Evolutionary conservation across 2,888 invertebrate species (phyloP), one percentile per base, ranked within the genome.

Genomic region (Archips crataeganus): DNA sequence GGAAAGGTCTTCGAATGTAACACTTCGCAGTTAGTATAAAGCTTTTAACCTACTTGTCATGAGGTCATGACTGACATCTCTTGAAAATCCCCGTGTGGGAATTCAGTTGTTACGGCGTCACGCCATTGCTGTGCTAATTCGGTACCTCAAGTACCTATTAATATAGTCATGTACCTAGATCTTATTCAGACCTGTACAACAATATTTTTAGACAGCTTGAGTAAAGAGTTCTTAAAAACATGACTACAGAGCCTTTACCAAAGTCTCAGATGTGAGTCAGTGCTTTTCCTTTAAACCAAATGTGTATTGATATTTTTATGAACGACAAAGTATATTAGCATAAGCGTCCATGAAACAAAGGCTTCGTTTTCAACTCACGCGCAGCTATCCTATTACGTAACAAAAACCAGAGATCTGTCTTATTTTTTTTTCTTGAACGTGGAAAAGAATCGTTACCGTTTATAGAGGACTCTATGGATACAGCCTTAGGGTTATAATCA

Each of bases 351-450:
- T 77, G 80, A 85, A 81, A 92, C 90, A 90, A 90, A 82, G 76
- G 78, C 76, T 70, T 78, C 75, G 81, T 79, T 91, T 91, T 89
- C 90, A 79, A 88, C 89, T 89, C 92, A 92, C 92, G 91, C 89
- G 83, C 90, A 84, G 82, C 78, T 82, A 83, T 84, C 84, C 82
- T 87, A 87, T 90, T 90, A 85, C 88, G 88, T 83, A 89, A 92
- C 87, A 84, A 84, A 39, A 84, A 82, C 85, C 83, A 82, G 79
- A 86, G 85, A 90, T 87, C 87, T 85, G 87, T 87, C 79, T 86
- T 83, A 72, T 74, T 81, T 82, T 74, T 66, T 62, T 59, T 23
- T 1, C n/a, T n/a, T 42, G n/a, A 36, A 69, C 64, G 36, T 39
- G 15, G 34, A 8, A 36, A 34, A 60, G 57, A 66, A 6, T 15